A percentile compares a stretch with the other conserved stretches of the same genome.
Conservation (phyloP, 2,113 vertebrate genomes). For the Pseudopipra pipra region DNA sequence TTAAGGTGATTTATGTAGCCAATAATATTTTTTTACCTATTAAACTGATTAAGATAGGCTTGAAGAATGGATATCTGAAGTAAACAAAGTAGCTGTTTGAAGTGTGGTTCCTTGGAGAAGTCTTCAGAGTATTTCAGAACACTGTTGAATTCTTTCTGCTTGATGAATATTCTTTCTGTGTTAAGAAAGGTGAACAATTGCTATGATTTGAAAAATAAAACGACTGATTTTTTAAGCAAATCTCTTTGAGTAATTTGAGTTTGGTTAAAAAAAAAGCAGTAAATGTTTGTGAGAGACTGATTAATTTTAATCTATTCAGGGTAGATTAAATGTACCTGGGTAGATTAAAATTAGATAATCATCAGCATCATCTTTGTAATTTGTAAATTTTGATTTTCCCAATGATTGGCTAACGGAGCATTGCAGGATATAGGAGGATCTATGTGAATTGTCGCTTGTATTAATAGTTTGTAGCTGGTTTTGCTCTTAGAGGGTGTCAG, state of each 20-base stretch:
- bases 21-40: background rate
- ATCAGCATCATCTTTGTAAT: background rate
- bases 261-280: background rate
- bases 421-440: background rate
- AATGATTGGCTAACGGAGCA: background rate
- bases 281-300: conserved; percentile 10
- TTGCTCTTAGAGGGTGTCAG: background rate
- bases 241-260: background rate
- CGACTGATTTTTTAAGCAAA: background rate
- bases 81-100: background rate
- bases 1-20: conserved; percentile 17
- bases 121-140: background rate
- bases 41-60: background rate
- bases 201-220: background rate
- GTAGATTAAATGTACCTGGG: background rate
- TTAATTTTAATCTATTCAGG: conserved; percentile 28
- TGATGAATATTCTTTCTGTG: background rate
- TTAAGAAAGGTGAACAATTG: background rate
- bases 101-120: background rate
- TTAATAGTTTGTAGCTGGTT: background rate
- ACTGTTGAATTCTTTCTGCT: background rate
- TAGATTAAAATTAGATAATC: conserved; percentile 32
- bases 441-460: background rate
- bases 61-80: background rate
- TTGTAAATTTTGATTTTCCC: conserved; percentile 5